Conservation (phyloP, 2,888 invertebrate genomes). For the Drosophila demipolita region DNA sequence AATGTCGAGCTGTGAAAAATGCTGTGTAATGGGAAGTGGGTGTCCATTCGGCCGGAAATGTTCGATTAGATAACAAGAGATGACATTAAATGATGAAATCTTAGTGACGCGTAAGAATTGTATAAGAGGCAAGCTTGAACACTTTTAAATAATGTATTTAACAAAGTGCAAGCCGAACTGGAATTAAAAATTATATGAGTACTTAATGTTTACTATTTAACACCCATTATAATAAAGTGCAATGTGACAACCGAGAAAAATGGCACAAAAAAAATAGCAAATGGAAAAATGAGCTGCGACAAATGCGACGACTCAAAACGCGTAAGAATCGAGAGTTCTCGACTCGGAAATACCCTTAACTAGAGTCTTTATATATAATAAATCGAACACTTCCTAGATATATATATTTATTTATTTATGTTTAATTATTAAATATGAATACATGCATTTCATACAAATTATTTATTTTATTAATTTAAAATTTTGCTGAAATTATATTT, state of each 20-base stretch:
- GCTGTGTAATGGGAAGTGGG: slow-evolving; percentile 8
- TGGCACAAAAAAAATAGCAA: background rate
- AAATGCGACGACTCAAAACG: slow-evolving; percentile 8
- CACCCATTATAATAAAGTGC: slow-evolving; percentile 27
- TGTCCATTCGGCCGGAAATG: slow-evolving; percentile 35
- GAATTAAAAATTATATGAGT: background rate
- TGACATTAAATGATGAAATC: background rate
- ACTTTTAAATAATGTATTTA: background rate
- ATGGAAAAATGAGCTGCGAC: slow-evolving; percentile 27
- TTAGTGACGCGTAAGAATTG: slow-evolving; percentile 2
- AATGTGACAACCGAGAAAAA: slow-evolving; percentile 18
- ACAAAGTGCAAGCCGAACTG: background rate
- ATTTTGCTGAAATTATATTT: too few relatives aligned
- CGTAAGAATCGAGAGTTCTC: background rate
- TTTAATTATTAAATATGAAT: background rate
- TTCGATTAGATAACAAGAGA: slow-evolving; percentile 14
- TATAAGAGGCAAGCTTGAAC: background rate
- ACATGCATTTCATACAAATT: too few relatives aligned
- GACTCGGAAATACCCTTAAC: background rate
- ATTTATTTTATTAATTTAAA: too few relatives aligned
- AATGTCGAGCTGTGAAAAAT: slow-evolving; percentile 17
- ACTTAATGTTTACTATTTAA: background rate
- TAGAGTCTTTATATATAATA: background rate
- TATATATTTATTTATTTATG: background rate
- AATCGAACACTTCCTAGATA: background rate